Base-by-base conservation (phyloP, 2,113 vertebrate species). In the Oenanthe melanoleuca region DNA sequence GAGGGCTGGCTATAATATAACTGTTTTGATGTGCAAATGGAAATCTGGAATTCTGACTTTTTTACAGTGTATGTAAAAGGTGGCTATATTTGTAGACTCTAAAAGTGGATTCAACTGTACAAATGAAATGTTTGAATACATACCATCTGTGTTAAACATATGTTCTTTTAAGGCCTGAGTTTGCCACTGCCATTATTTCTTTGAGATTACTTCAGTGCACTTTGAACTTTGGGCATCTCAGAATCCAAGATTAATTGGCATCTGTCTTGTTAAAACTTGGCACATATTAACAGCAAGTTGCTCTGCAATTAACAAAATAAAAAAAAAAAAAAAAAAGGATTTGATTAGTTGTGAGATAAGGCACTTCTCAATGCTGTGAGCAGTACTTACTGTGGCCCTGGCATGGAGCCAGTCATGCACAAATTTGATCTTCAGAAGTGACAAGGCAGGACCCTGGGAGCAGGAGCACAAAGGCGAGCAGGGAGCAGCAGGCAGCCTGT, bases 1-100 rank as follows among this genome's bases (percentile, higher is more conserved):
- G 78, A 94, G 0, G 47, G 34, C 70, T 95, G 88, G 50, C 64
- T 96, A 70, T 82, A 94, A 87, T 88, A 77, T 47, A 92, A 90
- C 40, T 80, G 85, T 80, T 96, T 94, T 94, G 89, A 93, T 94
- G 75, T 96, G 73, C 60, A 97, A 95, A 86, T 90, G 79, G 67
- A 96, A 94, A 95, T 92, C 89, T 94, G 89, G 67, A 75, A 90
- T 92, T 93, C 64, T 86, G 73, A 77, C n/a, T 94, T 91, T 94
- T 74, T 91, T 93, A 70, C 12, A 86, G 38, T 63, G 40, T 91
- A 59, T 92, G 64, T 80, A 88, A 93, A 94, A 95, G 56, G 87
- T 86, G 82, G 64, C 47, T 95, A 77, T 73, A 95, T 94, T 94
- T 96, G 81, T 91, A 93, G 87, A 40, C 31, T 70, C 75, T 84